A percentile compares a stretch with the other conserved stretches of the same genome.
Conservation (phyloP, 2,888 invertebrate genomes). For the Drosophila kambysellisi region DNA sequence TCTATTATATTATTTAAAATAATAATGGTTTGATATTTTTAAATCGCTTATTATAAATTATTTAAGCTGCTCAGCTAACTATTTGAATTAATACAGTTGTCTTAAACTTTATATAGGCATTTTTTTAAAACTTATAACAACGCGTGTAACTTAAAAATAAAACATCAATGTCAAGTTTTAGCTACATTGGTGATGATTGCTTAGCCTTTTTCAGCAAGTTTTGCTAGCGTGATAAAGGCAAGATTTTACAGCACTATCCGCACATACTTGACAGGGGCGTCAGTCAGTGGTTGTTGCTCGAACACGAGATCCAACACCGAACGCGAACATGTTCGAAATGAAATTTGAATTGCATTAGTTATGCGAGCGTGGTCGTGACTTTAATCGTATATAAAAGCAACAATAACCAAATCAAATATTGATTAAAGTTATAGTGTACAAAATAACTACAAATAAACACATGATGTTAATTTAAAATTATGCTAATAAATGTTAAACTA, state of each 20-base stretch:
- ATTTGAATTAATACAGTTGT: not conserved
- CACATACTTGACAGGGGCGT: slow-evolving; percentile 46
- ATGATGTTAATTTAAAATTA: not conserved
- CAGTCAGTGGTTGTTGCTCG: slow-evolving; percentile 60
- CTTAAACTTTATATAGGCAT: too few species aligned
- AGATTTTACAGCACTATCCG: slow-evolving; percentile 31
- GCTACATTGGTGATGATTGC: not conserved
- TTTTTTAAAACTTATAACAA: not conserved
- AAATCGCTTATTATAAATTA: not conserved
- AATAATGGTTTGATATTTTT: not conserved
- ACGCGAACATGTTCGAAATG: slow-evolving; percentile 47
- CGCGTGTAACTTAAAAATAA: not conserved
- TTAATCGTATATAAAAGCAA: not conserved
- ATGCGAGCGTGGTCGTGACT: slow-evolving; percentile 38
- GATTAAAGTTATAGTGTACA: not conserved
- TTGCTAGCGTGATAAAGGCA: slow-evolving; percentile 19
- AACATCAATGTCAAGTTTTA: not conserved
- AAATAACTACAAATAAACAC: not conserved
- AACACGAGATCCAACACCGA: slow-evolving; percentile 45
- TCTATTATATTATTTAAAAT: not conserved
- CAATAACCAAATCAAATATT: not conserved
- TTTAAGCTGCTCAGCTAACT: not conserved
- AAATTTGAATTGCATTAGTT: slow-evolving; percentile 29
- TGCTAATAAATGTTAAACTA: not conserved
- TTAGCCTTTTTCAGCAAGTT: slow-evolving; percentile 21